Conservation (phyloP, 2,797 vertebrate species). For the Tapera naevia region DNA sequence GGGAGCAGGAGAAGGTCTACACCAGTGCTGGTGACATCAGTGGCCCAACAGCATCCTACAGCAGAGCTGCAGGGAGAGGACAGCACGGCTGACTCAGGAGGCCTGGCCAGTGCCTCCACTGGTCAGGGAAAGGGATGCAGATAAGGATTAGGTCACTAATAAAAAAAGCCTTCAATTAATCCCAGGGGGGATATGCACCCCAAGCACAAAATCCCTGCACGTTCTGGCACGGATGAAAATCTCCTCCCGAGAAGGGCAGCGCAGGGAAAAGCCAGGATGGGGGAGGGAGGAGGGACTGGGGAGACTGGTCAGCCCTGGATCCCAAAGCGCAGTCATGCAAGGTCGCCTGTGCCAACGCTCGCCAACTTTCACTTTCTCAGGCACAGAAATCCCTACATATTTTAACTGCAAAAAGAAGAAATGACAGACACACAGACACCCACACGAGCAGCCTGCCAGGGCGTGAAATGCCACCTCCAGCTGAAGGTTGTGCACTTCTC, state of each 20-base stretch:
- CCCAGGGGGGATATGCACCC: not conserved
- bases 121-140: not conserved
- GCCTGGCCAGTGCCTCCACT: not conserved
- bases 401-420: not conserved
- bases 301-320: not conserved
- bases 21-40: not conserved
- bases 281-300: not conserved
- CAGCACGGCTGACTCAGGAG: not conserved
- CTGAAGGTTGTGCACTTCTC: not conserved
- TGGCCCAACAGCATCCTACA: not conserved
- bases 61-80: not conserved
- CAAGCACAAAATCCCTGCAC: not conserved
- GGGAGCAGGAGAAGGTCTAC: not conserved
- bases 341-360: not conserved
- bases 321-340: not conserved
- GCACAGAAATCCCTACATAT: rapidly evolving
- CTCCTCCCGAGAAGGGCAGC: not conserved
- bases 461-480: not conserved
- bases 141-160: not conserved
- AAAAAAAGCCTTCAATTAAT: not conserved
- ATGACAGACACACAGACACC: not conserved
- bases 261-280: not conserved
- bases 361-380: not conserved
- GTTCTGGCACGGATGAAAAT: not conserved
- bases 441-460: not conserved